Evolutionary conservation across 2,888 invertebrate genomes (phyloP), one percentile per base, ranked within the genome.

Genomic region (Apamea anceps): DNA sequence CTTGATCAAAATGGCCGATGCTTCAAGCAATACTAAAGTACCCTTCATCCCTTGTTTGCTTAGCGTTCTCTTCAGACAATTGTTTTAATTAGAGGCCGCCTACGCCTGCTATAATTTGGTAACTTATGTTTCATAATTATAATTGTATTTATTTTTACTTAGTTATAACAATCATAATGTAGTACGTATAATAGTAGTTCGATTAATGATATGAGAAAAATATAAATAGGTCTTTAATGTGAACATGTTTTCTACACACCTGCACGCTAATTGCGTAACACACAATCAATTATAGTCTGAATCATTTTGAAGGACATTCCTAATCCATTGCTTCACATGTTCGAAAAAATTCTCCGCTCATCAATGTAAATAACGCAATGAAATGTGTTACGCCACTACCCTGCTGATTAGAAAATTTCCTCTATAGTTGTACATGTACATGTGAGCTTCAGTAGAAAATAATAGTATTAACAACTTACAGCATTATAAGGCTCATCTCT

Each of bases 1-100:
- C 66, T 67, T 84, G 68, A 81, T 84, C 77, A 84, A 79, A 81
- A 75, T 70, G 70, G 54, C 60, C 77, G 54, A 79, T 74, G 75
- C 45, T 86, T 63, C 25, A 67, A 82, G 76, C 60, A 72, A 65
- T 65, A 54, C 54, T 74, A 10, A 77, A 75, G 70, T 70, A 72
- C 65, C 71, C 70, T 80, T 85, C 51, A 54, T 37, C 72, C 74
- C 28, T 76, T 78, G 70, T 80, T 85, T 75, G 70, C 65, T 81
- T 68, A 78, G 45, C 42, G 13, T 74, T 67, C 76, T 68, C 77
- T 81, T 75, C 21, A 74, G 75, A 79, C 70, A 75, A 81, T 77
- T 75, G 72, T 77, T 79, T 84, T 79, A 86, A 86, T 79, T 79
- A 81, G 68, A 28, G 51, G 15, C 37, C 37, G 54, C 72, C 66